These are phyloP conservation scores for Picus viridis DNA, from an alignment of 2,797 vertebrate species.

Conservation along the genomic window DNA sequence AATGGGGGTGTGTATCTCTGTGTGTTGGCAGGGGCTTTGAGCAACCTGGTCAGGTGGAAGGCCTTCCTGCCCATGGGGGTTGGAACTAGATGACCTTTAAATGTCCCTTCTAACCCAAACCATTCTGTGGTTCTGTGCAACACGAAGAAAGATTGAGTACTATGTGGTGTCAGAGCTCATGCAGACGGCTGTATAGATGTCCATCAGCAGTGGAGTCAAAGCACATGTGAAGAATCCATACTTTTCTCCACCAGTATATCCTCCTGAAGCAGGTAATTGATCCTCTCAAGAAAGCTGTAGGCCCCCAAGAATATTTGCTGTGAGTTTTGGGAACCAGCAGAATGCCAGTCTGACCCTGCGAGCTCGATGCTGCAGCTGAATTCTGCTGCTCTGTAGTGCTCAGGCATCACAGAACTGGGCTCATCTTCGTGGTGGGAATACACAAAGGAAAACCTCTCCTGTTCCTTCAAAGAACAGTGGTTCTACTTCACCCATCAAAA, in stretches of 20 bases:
- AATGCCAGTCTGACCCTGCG: neutral
- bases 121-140: neutral
- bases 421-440: fast-evolving
- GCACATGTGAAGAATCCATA: fast-evolving
- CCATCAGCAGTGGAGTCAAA: neutral
- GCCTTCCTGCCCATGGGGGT: too few species aligned
- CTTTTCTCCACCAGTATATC: neutral
- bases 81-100: too few species aligned
- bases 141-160: neutral
- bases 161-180: neutral
- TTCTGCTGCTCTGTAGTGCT: neutral
- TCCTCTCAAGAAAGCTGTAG: neutral
- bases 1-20: neutral
- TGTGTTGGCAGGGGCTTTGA: neutral
- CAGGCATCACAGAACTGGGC: neutral
- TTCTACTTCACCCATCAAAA: neutral
- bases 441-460: fast-evolving
- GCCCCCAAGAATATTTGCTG: neutral
- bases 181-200: neutral
- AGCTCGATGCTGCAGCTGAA: neutral
- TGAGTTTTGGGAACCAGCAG: neutral
- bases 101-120: too few species aligned
- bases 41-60: neutral
- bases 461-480: neutral
- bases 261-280: neutral